Evolutionary conservation across 2,113 vertebrate species (phyloP), one percentile per base, ranked within the genome.

Genomic region (Petrocephalus microphthalmus): DNA sequence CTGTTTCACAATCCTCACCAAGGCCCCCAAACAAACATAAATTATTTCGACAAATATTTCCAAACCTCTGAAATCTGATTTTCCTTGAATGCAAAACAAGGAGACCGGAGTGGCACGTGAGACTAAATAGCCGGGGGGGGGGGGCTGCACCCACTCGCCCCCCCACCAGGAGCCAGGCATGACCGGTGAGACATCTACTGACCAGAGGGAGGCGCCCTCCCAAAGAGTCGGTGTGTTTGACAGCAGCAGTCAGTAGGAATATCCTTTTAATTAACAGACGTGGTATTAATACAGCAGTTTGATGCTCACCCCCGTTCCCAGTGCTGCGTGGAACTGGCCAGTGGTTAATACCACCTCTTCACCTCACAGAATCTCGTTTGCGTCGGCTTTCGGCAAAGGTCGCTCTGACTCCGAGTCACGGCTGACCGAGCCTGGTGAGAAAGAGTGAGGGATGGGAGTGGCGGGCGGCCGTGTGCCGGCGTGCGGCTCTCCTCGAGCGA

Each of bases 21-120:
- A 90, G 89, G 90, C 85, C n/a, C n/a, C 89, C 19, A 90, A 89
- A 64, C 81, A 92, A 92, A 94, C 92, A 92, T 91, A 91, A 95
- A 93, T 93, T 89, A 93, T 93, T 94, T 90, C 91, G 89, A 93
- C 91, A 92, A 94, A 92, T 93, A 93, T 93, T 92, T 94, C 93
- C 93, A 93, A 92, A 88, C 88, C 91, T 90, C 89, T 90, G 88
- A 89, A 90, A 88, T 89, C 89, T 81, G 90, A 60, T 57, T 56
- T 88, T 20, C 17, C 85, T 25, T 53, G 89, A 90, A 88, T 45
- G 56, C 84, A 89, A 88, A 88, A n/a, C 47, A 37, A 37, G 2
- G 71, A 2, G 25, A 71, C 71, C 33, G 11, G 87, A 74, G 71
- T 25, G 7, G 49, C 17, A 49, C 3, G 25, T 0, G 7, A 45